Evolutionary conservation across 2,797 vertebrate genomes (phyloP), one percentile per base, ranked within the genome.

Genomic region (Apogon hyalosoma): DNA sequence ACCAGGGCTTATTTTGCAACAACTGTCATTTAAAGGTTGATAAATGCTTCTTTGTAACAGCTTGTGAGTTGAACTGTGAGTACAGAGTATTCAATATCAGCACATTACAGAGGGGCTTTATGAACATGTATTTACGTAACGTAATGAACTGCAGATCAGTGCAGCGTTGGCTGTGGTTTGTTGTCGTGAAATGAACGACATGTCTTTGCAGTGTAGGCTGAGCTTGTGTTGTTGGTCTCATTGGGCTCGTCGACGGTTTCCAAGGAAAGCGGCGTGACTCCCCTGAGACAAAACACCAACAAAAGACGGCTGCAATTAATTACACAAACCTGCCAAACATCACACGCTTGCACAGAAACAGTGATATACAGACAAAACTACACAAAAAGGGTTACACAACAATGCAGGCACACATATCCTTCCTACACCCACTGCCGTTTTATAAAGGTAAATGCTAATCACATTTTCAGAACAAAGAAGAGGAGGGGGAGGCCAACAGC

Each of bases 261-360:
- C 43, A 43, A 45, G 38, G 15, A n/a, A 61, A 61, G 60, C 58
- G 58, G 53, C 45, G 18, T 1, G 59, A 76, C 48, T 78, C 69
- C 58, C 65, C 1, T 1, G 45, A 73, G 62, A 83, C 55, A 15
- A 41, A 71, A 59, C 59, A 43, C 11, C 50, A 63, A 31, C 48
- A 31, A 59, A 54, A 57, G 54, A 68, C 0, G 1, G 53, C 61
- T 56, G 67, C 61, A 79, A 73, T 77, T 84, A 79, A 73, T 48
- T 10, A 16, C 51, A 53, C 31, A 66, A 54, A 54, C 39, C 62
- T 19, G 24, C 69, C 43, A 48, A 56, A 15, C 49, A 58, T 31
- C 14, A 39, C 36, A 31, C 38, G 16, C 3, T 13, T 11, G 31
- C 40, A 65, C 62, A 52, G 11, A 48, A 31, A 60, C 33, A 64